These are phyloP conservation scores for Monomorium pharaonis DNA, from an alignment of 1,140 invertebrate species.

Conservation along the genomic window DNA sequence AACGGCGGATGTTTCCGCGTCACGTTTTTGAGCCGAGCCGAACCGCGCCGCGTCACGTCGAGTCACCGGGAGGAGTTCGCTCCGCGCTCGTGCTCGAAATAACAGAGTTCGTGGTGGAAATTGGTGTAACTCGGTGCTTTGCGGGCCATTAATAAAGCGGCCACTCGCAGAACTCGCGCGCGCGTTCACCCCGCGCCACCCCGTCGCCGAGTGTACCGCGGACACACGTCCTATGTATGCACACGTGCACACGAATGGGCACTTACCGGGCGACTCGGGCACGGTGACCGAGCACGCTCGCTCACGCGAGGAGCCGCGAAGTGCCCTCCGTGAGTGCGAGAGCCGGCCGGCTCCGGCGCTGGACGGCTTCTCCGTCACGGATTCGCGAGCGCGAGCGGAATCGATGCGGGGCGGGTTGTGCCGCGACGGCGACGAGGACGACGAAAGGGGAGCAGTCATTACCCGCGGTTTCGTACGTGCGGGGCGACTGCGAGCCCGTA, in stretches of 20 bases:
- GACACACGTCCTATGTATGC: constrained; percentile 9
- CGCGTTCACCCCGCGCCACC: no score
- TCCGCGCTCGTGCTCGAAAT: constrained; percentile 54
- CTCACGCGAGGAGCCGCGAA: constrained; percentile 56
- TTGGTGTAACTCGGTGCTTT: constrained; percentile 68
- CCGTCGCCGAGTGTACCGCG: constrained; percentile 45
- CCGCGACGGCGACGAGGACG: constrained; percentile 2
- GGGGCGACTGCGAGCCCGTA: not conserved
- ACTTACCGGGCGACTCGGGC: constrained; percentile 48
- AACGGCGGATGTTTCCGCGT: constrained; percentile 1
- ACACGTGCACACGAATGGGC: constrained; percentile 48
- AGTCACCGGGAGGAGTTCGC: not conserved
- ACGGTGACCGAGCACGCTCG: constrained; percentile 62
- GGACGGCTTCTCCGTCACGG: constrained; percentile 54
- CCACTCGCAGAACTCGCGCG: constrained; percentile 56
- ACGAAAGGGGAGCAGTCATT: constrained; percentile 36
- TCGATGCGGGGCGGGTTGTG: constrained; percentile 33
- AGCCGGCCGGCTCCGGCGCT: not conserved
- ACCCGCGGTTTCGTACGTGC: constrained; percentile 30
- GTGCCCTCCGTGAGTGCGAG: constrained; percentile 9
- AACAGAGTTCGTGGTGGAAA: constrained; percentile 66
- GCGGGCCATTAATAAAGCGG: constrained; percentile 71
- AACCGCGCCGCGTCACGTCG: not conserved
- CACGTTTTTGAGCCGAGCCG: not conserved
- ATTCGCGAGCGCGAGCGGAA: constrained; percentile 42